A percentile compares a stretch with the other conserved stretches of the same genome.
These are phyloP conservation scores for Melolontha melolontha DNA, from an alignment of 2,888 invertebrate species.

Conservation along the genomic window DNA sequence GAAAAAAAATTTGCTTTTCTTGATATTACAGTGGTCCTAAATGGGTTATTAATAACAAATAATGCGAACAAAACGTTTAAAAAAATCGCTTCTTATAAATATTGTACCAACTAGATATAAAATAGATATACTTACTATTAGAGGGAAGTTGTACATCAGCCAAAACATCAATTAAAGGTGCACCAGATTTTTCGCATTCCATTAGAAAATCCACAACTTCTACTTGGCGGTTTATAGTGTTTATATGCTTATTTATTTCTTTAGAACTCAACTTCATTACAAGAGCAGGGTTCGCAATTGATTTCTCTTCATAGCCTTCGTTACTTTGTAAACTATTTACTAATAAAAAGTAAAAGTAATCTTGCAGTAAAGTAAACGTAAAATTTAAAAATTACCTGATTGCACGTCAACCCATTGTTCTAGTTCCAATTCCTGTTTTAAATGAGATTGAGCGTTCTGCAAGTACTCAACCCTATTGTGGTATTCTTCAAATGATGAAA, in stretches of 20 bases:
- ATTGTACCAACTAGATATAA: too few species aligned
- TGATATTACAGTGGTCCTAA: too few species aligned
- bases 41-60: too few species aligned
- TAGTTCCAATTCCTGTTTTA: slow-evolving; percentile 72
- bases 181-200: slow-evolving; percentile 71
- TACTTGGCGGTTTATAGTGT: slow-evolving; percentile 83
- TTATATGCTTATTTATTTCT: slow-evolving; percentile 82
- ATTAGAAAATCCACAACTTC: slow-evolving; percentile 82
- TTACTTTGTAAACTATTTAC: slow-evolving; percentile 49
- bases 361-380: not conserved
- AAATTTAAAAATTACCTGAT: slow-evolving; percentile 54
- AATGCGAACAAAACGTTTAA: too few species aligned
- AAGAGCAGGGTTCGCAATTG: slow-evolving; percentile 69
- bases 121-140: not conserved
- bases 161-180: slow-evolving; percentile 62
- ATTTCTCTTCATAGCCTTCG: slow-evolving; percentile 60
- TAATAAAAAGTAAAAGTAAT: slow-evolving; percentile 3
- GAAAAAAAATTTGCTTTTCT: too few species aligned
- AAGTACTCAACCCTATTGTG: slow-evolving; percentile 68
- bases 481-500: slow-evolving; percentile 70
- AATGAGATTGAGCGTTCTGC: slow-evolving; percentile 73
- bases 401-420: slow-evolving; percentile 69
- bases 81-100: too few species aligned
- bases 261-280: slow-evolving; percentile 78
- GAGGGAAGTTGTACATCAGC: slow-evolving; percentile 49